phyloP scores from a whole-genome alignment of 2,888 invertebrate genomes.

The Escarpia spicata region DNA sequence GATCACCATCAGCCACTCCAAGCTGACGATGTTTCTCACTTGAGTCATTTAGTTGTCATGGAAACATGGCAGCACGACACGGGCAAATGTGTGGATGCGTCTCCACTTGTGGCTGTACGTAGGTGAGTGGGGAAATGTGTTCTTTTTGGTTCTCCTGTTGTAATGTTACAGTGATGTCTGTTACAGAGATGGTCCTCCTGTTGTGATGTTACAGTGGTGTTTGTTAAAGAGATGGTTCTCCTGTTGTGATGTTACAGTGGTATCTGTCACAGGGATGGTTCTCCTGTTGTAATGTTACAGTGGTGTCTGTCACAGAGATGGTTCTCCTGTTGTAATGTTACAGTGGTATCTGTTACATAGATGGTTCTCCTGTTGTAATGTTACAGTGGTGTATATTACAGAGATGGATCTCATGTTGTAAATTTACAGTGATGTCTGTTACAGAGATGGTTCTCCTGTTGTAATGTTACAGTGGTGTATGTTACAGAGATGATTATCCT shows the following conservation, averaged over 20 bases:
- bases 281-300: slow-evolving; percentile 53
- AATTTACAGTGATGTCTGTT: background rate
- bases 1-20: background rate
- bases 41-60: slow-evolving; percentile 24
- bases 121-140: slow-evolving; percentile 40
- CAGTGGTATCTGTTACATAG: no score
- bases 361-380: no score
- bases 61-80: slow-evolving; percentile 73
- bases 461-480: slow-evolving; percentile 58
- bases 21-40: background rate
- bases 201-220: background rate
- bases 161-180: slow-evolving; percentile 59
- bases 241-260: no score
- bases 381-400: no score
- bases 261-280: background rate
- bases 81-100: slow-evolving; percentile 85
- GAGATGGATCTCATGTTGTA: no score
- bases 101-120: slow-evolving; percentile 68
- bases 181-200: background rate
- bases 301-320: no score
- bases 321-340: slow-evolving; percentile 48
- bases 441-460: slow-evolving; percentile 37
- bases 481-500: background rate
- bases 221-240: no score
- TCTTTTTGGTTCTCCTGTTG: background rate